Base-by-base conservation (phyloP, 2,797 vertebrate genomes). In the Chelon labrosus region DNA sequence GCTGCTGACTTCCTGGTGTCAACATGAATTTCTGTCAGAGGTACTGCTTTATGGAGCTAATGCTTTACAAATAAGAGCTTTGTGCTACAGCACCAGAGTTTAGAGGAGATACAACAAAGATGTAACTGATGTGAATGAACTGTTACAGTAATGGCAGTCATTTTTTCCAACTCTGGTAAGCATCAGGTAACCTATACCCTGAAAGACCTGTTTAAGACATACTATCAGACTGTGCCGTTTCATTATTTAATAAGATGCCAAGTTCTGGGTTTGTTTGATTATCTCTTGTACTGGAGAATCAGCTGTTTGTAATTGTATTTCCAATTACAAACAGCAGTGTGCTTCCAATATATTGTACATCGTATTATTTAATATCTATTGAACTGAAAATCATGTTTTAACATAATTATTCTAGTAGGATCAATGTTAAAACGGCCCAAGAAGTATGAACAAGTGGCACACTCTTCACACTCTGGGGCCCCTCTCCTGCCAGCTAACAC, bases 401-500 rank as follows among this genome's bases (percentile, higher is more conserved):
- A 16, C 56, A 35, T 14, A 12, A 51, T 56, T 7, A 35, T 8
- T 7, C 31, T 35, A 7, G 31, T 35, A 35, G 31, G 31, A 35
- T 35, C 31, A 35, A 35, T 35, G 2, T 8, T 35, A 35, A 8
- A 27, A 27, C 25, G 25, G 3, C 25, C 25, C 25, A 27, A 27
- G 25, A 4, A 27, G 25, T 27, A 27, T 27, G 25, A 27, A 27
- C 4, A 27, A 27, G 25, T 27, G 25, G 25, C 25, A 27, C 25
- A 35, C 31, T 35, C 31, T 8, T 77, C 63, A 51, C 12, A 52
- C 47, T 77, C 65, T 51, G 49, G 57, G 73, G 61, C 64, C 69
- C 53, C 37, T 66, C 62, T 79, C 56, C 39, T 55, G 52, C 27
- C 58, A 77, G 70, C 51, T 38, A 74, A 81, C 74, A 75, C 59